These are phyloP conservation scores for Rhinatrema bivittatum DNA, from an alignment of 2,797 vertebrate species.

Conservation along the genomic window DNA sequence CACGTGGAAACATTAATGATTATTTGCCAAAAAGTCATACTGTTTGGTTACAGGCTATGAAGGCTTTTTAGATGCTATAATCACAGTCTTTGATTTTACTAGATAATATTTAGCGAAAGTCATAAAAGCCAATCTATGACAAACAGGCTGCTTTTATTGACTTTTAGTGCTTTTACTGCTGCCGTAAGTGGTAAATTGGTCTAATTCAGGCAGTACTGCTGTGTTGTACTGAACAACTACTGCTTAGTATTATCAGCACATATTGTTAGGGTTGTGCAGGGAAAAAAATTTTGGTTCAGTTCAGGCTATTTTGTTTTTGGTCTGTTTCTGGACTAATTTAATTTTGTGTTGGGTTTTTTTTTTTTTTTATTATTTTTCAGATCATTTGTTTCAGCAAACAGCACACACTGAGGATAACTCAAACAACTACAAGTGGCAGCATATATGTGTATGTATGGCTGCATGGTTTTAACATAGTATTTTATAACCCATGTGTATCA, in stretches of 20 bases:
- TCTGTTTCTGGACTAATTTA: no score
- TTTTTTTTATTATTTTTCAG: no score
- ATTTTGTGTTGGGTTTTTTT: no score
- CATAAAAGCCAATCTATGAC: slow-evolving; percentile 58
- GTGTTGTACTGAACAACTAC: slow-evolving; percentile 47
- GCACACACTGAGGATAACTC: no score
- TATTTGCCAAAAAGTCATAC: slow-evolving; percentile 68
- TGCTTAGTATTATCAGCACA: slow-evolving; percentile 39
- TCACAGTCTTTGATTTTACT: slow-evolving; percentile 60
- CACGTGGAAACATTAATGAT: slow-evolving; percentile 52
- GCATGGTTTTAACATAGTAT: no score
- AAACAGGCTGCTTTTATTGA: slow-evolving; percentile 59
- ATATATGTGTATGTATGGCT: no score
- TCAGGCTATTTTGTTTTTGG: no score
- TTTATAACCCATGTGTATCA: no score
- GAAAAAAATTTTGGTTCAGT: no score
- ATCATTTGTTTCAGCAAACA: no score
- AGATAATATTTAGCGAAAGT: slow-evolving; percentile 66
- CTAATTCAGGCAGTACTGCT: slow-evolving; percentile 59
- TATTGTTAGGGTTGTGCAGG: no score
- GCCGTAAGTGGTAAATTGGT: slow-evolving; percentile 64
- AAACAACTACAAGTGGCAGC: no score
- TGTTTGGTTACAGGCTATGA: slow-evolving; percentile 63
- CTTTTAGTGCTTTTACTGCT: slow-evolving; percentile 65
- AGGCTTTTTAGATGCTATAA: slow-evolving; percentile 61